Conservation (phyloP, 2,113 vertebrate genomes). For the Calidris pugnax region DNA sequence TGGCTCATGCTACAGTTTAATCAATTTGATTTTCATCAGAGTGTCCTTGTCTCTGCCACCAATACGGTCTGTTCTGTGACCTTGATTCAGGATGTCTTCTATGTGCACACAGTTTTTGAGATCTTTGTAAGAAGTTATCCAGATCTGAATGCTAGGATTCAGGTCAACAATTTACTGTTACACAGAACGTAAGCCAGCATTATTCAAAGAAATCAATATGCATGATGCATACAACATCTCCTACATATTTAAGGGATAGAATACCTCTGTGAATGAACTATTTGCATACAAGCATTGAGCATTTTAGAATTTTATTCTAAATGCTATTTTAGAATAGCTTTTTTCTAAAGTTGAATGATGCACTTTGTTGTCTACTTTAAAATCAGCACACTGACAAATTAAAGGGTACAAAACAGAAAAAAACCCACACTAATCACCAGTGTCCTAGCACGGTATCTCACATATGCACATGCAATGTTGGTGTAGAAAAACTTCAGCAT, state of each 20-base stretch:
- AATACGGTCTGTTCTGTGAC: neutral
- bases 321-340: neutral
- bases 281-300: neutral
- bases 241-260: neutral
- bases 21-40: neutral
- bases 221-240: neutral
- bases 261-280: neutral
- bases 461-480: neutral
- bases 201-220: neutral
- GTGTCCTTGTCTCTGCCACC: neutral
- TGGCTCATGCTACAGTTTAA: neutral
- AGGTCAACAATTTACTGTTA: neutral
- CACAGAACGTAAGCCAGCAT: neutral
- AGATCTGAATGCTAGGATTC: neutral
- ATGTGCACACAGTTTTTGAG: neutral
- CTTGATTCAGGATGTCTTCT: neutral
- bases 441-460: neutral
- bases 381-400: neutral
- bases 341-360: neutral
- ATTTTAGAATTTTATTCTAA: neutral
- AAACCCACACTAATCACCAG: neutral
- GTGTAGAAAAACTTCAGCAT: neutral
- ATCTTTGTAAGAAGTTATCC: neutral
- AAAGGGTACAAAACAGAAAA: neutral
- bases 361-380: neutral